Evolutionary conservation across 2,888 invertebrate species (phyloP), one percentile per base, ranked within the genome.

Genomic region (Drosophila flavopinicola): DNA sequence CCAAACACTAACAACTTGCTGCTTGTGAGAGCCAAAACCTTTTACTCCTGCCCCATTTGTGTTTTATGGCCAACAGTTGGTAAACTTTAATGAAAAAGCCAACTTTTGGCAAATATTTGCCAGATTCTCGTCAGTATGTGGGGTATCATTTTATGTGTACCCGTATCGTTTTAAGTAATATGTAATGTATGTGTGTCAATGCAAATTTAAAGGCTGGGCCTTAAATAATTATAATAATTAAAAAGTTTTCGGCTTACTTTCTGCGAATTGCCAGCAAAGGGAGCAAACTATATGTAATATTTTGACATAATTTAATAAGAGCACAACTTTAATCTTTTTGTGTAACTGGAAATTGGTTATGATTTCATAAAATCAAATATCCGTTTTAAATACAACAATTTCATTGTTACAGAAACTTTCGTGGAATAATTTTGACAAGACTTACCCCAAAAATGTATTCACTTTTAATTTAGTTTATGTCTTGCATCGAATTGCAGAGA

Each of bases 51-150:
- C 10, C 15, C n/a, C 27, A 41, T 51, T 64, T 29, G 33, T 41
- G 47, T 38, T 44, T 57, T 25, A 48, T 41, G 56, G 20, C 47
- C 44, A 49, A 41, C 39, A 42, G 51, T 56, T 60, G 49, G 48
- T 13, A 60, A 67, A 67, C 52, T 70, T 57, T 53, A 30, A 67
- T 73, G 57, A 27, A 51, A 53, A 74, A 41, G 75, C 52, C 48
- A 65, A 82, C 78, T 78, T 67, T 59, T 39, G 38, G 58, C 66
- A 79, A 79, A 86, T 86, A 79, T 84, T 75, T 68, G 68, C 54
- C 37, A 48, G 58, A 29, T 68, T 52, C 48, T 63, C 25, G 66
- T 70, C 57, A 53, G 63, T 39, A 41, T 71, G 38, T 47, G 37
- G 37, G 45, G 30, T 79, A 85, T 83, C 45, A 49, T 38, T 41